phyloP scores from a whole-genome alignment of 2,113 vertebrate genomes.

The Columbina picui region DNA sequence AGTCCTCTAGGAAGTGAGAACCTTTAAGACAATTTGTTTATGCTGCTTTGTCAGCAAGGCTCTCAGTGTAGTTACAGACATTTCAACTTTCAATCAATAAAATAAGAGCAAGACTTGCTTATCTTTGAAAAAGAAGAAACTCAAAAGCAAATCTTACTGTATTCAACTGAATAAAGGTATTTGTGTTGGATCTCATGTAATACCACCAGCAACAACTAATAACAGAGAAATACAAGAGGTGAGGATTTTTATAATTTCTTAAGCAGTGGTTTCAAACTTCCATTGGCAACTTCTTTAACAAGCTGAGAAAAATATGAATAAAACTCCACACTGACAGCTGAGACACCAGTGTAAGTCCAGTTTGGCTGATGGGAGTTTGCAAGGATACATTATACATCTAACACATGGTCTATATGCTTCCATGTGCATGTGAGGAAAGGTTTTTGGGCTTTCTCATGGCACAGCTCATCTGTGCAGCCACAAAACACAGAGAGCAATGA shows the following conservation, averaged over 20 bases:
- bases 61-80: neutral
- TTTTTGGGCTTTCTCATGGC: neutral
- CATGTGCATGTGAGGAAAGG: accelerated
- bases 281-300: neutral
- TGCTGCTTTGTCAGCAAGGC: slow-evolving; percentile 6
- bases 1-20: neutral
- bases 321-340: neutral
- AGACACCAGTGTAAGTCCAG: neutral
- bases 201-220: neutral
- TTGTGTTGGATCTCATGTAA: neutral
- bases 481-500: neutral
- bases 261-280: neutral
- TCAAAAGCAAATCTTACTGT: neutral
- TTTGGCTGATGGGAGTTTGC: neutral
- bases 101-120: neutral
- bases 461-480: neutral
- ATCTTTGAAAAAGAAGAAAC: neutral
- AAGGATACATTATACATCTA: neutral
- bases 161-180: neutral
- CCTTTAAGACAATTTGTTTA: neutral
- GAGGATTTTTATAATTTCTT: neutral
- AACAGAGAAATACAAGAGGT: neutral
- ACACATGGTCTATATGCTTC: accelerated
- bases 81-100: neutral
- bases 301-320: neutral